Percentiles rank a stretch among this genome's conserved stretches.
Evolutionary conservation across 2,797 vertebrate genomes (phyloP).

Genomic region (Lycodopsis pacificus): DNA sequence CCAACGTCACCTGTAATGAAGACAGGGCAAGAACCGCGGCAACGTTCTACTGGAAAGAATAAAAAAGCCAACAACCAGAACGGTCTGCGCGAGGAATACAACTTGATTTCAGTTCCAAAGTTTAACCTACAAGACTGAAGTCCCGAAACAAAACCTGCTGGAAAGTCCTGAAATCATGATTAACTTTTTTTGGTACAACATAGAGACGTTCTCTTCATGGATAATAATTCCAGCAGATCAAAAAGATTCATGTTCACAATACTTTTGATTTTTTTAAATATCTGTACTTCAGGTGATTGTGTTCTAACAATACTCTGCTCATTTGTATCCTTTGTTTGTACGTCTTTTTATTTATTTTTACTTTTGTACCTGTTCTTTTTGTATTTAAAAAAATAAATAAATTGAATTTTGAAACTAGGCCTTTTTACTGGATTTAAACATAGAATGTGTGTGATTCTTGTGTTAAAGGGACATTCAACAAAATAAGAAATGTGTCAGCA

Average conservation of each 20-base stretch:
- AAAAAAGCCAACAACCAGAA: no score
- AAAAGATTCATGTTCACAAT: neutral
- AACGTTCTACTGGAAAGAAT: neutral
- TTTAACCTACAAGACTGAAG: no score
- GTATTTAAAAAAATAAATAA: neutral
- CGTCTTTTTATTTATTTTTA: neutral
- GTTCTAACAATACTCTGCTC: neutral
- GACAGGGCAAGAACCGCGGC: fast-evolving
- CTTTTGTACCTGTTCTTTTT: neutral
- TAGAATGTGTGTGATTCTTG: neutral
- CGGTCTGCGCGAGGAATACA: neutral
- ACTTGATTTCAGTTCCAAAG: neutral
- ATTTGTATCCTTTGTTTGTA: neutral
- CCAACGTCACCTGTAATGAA: neutral
- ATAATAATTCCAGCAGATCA: neutral
- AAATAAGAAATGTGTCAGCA: no score
- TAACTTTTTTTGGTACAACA: neutral
- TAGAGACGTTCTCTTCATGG: neutral
- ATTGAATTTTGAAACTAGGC: neutral
- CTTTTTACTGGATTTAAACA: neutral
- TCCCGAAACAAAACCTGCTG: neutral
- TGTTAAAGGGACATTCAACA: neutral
- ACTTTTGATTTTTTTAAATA: neutral
- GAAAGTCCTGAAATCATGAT: neutral
- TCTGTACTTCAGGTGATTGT: neutral